Conservation (phyloP, 2,797 vertebrate species). For the Argya squamiceps region DNA sequence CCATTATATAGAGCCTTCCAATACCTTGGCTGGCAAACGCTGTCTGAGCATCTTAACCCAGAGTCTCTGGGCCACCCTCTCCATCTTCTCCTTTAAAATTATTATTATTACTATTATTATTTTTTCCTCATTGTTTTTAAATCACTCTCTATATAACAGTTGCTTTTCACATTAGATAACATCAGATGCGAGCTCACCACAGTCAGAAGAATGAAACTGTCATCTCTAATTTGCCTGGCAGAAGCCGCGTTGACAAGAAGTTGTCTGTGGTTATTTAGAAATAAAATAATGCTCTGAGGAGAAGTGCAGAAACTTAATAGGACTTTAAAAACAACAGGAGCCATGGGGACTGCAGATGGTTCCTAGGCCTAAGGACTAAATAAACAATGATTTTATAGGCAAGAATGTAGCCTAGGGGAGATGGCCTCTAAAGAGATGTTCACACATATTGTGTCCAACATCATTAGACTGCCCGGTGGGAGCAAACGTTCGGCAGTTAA, state of each 20-base stretch:
- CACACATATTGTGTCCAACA: conserved; percentile 75
- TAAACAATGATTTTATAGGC: conserved; percentile 74
- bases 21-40: neutral
- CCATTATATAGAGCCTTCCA: neutral
- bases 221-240: conserved; percentile 69
- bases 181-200: conserved; percentile 37
- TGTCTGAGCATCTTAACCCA: neutral
- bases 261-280: conserved; percentile 75
- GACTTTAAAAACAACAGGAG: conserved; percentile 80
- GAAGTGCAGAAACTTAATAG: conserved; percentile 79
- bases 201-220: conserved; percentile 71
- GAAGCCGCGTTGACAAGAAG: conserved; percentile 27
- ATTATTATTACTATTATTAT: neutral
- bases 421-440: conserved; percentile 69
- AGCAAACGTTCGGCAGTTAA: conserved; percentile 50
- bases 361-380: conserved; percentile 71
- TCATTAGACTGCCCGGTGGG: conserved; percentile 79
- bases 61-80: neutral
- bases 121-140: conserved; percentile 44
- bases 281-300: conserved; percentile 79
- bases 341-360: conserved; percentile 79
- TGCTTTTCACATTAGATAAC: conserved; percentile 63
- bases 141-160: conserved; percentile 34
- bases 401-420: conserved; percentile 75
- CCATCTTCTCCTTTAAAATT: neutral